Evolutionary conservation across 2,797 vertebrate genomes (phyloP).

Genomic region (Pseudopleuronectes americanus): DNA sequence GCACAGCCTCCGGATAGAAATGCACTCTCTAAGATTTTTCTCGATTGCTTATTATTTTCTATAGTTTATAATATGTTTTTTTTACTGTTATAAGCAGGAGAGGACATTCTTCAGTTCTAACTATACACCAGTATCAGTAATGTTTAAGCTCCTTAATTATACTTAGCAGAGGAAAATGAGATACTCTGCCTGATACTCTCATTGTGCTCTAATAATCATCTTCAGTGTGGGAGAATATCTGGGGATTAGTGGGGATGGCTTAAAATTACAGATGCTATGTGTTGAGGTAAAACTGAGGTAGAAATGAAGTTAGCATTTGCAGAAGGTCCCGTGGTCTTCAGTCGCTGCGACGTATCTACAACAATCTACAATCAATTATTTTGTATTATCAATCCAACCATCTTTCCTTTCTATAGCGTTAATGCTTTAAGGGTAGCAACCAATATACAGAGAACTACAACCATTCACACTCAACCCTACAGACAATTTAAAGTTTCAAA

Average conservation of each 20-base stretch:
- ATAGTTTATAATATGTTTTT: constrained; percentile 30
- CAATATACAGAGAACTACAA: too few relatives aligned
- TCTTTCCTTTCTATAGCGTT: too few relatives aligned
- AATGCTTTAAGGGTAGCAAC: too few relatives aligned
- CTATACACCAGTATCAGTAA: constrained; percentile 2
- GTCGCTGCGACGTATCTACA: too few relatives aligned
- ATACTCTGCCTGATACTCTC: constrained; percentile 10
- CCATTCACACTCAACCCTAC: too few relatives aligned
- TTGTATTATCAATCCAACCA: too few relatives aligned
- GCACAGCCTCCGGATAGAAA: constrained; percentile 41
- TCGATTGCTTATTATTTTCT: constrained; percentile 26
- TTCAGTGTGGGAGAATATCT: constrained; percentile 8
- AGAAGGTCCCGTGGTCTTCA: too few relatives aligned
- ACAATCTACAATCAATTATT: too few relatives aligned
- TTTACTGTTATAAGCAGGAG: constrained; percentile 3
- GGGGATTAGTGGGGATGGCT: constrained; percentile 13
- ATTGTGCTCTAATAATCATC: constrained; percentile 23
- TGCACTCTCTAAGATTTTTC: constrained; percentile 16
- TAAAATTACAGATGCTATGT: background rate
- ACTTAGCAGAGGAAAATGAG: constrained; percentile 12
- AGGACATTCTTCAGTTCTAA: constrained; percentile 3
- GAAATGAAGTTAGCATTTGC: background rate
- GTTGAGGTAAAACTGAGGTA: background rate
- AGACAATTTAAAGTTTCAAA: too few relatives aligned
- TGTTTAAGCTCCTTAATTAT: constrained; percentile 19